phyloP scores from a whole-genome alignment of 2,113 vertebrate species.

The Chascanopsetta lugubris region DNA sequence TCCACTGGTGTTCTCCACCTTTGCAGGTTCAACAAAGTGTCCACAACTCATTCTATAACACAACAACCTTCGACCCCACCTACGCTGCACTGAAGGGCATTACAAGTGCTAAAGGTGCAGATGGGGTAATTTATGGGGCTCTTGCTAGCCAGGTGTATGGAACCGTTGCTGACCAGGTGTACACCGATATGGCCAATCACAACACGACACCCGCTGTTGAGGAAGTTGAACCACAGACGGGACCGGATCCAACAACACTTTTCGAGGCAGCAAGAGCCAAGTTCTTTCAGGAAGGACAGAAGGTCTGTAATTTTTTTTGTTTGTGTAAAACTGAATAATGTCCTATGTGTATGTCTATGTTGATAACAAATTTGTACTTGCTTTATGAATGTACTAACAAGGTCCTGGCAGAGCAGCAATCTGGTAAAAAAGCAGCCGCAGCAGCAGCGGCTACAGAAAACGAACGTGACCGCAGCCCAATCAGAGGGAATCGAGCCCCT shows the following conservation, averaged over 20 bases:
- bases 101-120: slow-evolving; percentile 76
- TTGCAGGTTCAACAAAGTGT: slow-evolving; percentile 82
- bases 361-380: background rate
- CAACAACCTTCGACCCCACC: slow-evolving; percentile 84
- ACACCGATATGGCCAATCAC: slow-evolving; percentile 70
- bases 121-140: slow-evolving; percentile 84
- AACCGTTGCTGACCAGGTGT: slow-evolving; percentile 81
- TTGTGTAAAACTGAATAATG: background rate
- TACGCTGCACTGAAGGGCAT: slow-evolving; percentile 83
- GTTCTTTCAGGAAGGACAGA: slow-evolving; percentile 84
- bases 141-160: slow-evolving; percentile 88
- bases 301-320: slow-evolving; percentile 52
- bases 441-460: slow-evolving; percentile 50
- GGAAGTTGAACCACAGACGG: slow-evolving; percentile 49
- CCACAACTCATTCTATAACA: slow-evolving; percentile 85
- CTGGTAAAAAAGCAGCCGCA: slow-evolving; percentile 66
- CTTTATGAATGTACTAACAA: slow-evolving; percentile 12
- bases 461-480: slow-evolving; percentile 81
- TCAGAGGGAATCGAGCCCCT: slow-evolving; percentile 76
- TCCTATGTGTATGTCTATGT: background rate
- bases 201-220: slow-evolving; percentile 42
- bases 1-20: background rate
- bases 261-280: slow-evolving; percentile 84
- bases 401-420: slow-evolving; percentile 83
- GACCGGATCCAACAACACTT: slow-evolving; percentile 79